Conservation (phyloP, 2,113 vertebrate genomes). For the Lepus europaeus region DNA sequence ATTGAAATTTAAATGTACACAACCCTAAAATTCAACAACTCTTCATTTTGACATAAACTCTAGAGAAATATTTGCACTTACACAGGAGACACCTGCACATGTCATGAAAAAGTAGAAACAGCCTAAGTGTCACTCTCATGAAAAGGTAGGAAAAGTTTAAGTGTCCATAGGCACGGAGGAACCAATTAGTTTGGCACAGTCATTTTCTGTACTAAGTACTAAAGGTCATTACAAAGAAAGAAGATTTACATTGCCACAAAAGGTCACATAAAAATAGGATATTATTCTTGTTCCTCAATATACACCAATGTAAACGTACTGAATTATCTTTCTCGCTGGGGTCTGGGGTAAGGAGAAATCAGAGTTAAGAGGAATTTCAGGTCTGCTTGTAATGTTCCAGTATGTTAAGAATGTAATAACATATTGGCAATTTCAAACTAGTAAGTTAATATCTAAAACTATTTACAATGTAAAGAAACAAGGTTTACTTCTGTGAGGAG, state of each 20-base stretch:
- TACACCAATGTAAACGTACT: background rate
- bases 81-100: background rate
- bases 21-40: background rate
- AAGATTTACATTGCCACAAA: background rate
- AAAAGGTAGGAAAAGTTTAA: background rate
- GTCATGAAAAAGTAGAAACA: background rate
- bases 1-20: background rate
- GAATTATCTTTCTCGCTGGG: background rate
- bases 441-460: constrained; percentile 45
- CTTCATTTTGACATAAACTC: background rate
- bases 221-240: background rate
- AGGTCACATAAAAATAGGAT: background rate
- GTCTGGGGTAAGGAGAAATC: background rate
- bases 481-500: background rate
- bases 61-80: background rate
- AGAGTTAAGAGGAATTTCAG: constrained; percentile 29
- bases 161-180: background rate
- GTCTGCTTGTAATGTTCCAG: background rate
- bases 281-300: background rate
- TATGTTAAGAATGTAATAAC: constrained; percentile 4
- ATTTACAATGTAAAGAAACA: constrained; percentile 26
- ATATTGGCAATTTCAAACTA: constrained; percentile 25
- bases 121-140: too few relatives aligned
- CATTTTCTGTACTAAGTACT: constrained; percentile 6
- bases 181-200: background rate